Base-by-base conservation (phyloP, 2,113 vertebrate species). In the Nothobranchius furzeri region DNA sequence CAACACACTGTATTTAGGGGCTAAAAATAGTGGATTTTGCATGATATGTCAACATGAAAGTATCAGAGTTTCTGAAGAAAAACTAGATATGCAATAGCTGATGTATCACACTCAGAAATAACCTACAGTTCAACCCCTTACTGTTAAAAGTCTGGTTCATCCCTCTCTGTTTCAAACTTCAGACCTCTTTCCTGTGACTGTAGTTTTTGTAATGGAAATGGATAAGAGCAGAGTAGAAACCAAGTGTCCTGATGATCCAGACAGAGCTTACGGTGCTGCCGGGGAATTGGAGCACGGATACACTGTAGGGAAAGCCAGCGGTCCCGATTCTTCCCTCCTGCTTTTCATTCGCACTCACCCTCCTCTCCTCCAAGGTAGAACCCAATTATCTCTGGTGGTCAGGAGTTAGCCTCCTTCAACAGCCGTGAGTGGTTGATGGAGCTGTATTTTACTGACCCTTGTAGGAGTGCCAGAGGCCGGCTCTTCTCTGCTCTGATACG, bases 381-480 rank as follows among this genome's bases (percentile, higher is more conserved):
- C 85, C 74, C 81, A 81, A 72, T 81, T 84, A 84, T 87, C 82
- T 82, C 78, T 76, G 83, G 84, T 86, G 83, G 89, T 87, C 84
- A 85, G 84, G 76, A 87, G 83, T 81, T 81, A 73, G 82, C 45
- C 79, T 77, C 73, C 74, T 82, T 89, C 79, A 88, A 79, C 83
- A 83, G 79, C 83, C 75, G 25, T 89, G 87, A 90, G 87, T 89
- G 87, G 78, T 86, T 87, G 87, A 89, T 86, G 89, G 89, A 89
- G 78, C 82, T 73, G 76, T 86, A 81, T 85, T 89, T 89, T 85
- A 81, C 79, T 53, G 76, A 42, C 69, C 74, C 83, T 82, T 85
- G 81, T 85, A 45, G 60, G 73, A 64, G 76, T 73, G 76, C 75
- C 75, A 76, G 76, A 72, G 75, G 84, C 82, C 60, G 7, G 57